Evolutionary conservation across 2,888 invertebrate species (phyloP).

Genomic region (Agrotis exclamationis): DNA sequence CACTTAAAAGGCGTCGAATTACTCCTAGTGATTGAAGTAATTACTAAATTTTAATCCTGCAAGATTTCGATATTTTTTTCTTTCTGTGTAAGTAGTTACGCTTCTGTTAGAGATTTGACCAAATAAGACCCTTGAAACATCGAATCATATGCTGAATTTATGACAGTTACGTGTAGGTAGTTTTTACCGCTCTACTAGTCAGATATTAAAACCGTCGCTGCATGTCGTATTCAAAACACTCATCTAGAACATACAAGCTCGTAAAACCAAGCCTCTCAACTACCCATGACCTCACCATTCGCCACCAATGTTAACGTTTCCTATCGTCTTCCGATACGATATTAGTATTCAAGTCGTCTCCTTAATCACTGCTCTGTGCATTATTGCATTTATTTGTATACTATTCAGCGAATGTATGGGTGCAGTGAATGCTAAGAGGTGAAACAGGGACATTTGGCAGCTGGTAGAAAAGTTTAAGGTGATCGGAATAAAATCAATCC

Average conservation of each 20-base stretch:
- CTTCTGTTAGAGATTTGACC: no score
- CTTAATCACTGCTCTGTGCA: conserved; percentile 63
- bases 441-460: conserved; percentile 50
- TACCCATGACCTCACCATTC: conserved; percentile 63
- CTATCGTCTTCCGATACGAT: conserved; percentile 65
- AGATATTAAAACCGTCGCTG: neutral
- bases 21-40: no score
- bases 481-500: no score
- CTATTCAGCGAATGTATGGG: conserved; percentile 53
- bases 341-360: conserved; percentile 67
- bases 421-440: conserved; percentile 63
- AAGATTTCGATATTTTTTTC: no score
- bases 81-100: no score
- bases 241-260: conserved; percentile 1
- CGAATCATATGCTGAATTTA: neutral
- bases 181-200: neutral
- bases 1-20: no score
- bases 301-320: conserved; percentile 56
- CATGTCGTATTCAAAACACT: conserved; percentile 4
- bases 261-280: conserved; percentile 2
- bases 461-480: neutral
- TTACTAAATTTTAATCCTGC: no score
- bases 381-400: conserved; percentile 67
- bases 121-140: no score
- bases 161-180: neutral